Conservation (phyloP, 2,797 vertebrate genomes). For the Danio kyathit region DNA sequence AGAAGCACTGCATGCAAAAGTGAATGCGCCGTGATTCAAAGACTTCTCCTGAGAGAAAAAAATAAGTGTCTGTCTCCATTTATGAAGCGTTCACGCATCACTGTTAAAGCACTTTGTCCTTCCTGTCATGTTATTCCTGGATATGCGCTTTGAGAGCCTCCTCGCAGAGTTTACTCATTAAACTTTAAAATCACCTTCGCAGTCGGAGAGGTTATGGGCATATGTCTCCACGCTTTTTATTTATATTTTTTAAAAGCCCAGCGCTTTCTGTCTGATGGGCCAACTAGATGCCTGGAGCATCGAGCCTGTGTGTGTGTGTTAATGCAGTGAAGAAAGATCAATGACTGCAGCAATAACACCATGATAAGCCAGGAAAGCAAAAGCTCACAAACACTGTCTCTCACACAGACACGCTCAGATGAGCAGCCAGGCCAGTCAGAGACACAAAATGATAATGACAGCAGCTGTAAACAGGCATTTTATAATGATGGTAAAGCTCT, state of each 20-base stretch:
- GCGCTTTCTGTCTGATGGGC: not conserved
- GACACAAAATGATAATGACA: slow-evolving; percentile 55
- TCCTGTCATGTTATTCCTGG: slow-evolving; percentile 17
- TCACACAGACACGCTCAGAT: slow-evolving; percentile 48
- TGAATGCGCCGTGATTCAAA: slow-evolving; percentile 16
- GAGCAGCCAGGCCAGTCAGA: slow-evolving; percentile 48
- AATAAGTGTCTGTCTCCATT: slow-evolving; percentile 28
- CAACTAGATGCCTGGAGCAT: slow-evolving; percentile 26
- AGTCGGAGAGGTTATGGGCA: not conserved
- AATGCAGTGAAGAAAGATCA: slow-evolving; percentile 50
- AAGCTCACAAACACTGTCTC: slow-evolving; percentile 38
- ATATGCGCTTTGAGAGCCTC: slow-evolving; percentile 31
- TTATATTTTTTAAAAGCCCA: slow-evolving; percentile 15
- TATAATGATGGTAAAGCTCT: slow-evolving; percentile 53
- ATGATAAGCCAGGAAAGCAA: slow-evolving; percentile 34
- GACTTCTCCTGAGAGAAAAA: not conserved
- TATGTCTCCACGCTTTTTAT: not conserved
- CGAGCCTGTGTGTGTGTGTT: slow-evolving; percentile 20
- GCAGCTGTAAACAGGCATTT: slow-evolving; percentile 58
- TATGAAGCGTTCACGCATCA: not conserved
- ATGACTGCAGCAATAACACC: slow-evolving; percentile 49
- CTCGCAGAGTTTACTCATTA: slow-evolving; percentile 32
- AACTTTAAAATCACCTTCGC: slow-evolving; percentile 37
- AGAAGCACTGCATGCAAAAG: slow-evolving; percentile 3
- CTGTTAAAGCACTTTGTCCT: slow-evolving; percentile 31